A percentile compares a stretch with the other conserved stretches of the same genome.
phyloP scores from a whole-genome alignment of 2,888 invertebrate genomes.

The Xestia sexstrigata region DNA sequence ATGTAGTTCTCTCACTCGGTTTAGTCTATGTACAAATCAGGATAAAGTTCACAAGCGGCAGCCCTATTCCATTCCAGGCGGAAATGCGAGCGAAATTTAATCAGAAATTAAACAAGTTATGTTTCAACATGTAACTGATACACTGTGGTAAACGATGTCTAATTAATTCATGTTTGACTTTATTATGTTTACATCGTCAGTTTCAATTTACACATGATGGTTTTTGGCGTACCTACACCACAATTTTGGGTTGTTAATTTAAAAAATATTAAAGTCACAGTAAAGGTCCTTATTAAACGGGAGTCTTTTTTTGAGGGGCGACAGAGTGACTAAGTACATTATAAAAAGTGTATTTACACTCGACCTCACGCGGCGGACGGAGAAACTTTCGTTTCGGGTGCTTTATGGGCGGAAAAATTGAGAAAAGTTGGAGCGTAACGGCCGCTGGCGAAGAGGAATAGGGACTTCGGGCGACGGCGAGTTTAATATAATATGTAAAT shows the following conservation, averaged over 20 bases:
- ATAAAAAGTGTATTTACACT: conserved; percentile 90
- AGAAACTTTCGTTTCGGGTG: conserved; percentile 88
- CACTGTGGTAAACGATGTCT: conserved; percentile 56
- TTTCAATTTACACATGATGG: conserved; percentile 46
- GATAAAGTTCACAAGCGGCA: conserved; percentile 23
- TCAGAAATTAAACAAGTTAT: conserved; percentile 56
- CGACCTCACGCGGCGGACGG: conserved; percentile 88
- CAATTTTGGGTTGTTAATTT: conserved; percentile 30
- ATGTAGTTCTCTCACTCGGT: conserved; percentile 7
- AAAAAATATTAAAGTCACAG: conserved; percentile 39
- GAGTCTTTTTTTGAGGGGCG: conserved; percentile 80
- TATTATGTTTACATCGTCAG: conserved; percentile 50
- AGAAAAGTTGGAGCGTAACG: conserved; percentile 90
- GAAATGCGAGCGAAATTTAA: conserved; percentile 49
- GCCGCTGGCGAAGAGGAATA: conserved; percentile 86
- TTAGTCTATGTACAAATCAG: conserved; percentile 21
- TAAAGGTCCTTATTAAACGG: conserved; percentile 81
- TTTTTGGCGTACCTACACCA: conserved; percentile 24
- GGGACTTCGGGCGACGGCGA: conserved; percentile 81
- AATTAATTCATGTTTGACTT: conserved; percentile 58
- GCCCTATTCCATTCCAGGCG: conserved; percentile 27
- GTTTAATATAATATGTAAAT: conserved; percentile 91
- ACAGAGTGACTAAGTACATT: conserved; percentile 88
- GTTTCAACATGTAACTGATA: conserved; percentile 58
- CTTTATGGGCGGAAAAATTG: conserved; percentile 90